Conservation (phyloP, 2,888 invertebrate genomes). For the Noctua janthina region DNA sequence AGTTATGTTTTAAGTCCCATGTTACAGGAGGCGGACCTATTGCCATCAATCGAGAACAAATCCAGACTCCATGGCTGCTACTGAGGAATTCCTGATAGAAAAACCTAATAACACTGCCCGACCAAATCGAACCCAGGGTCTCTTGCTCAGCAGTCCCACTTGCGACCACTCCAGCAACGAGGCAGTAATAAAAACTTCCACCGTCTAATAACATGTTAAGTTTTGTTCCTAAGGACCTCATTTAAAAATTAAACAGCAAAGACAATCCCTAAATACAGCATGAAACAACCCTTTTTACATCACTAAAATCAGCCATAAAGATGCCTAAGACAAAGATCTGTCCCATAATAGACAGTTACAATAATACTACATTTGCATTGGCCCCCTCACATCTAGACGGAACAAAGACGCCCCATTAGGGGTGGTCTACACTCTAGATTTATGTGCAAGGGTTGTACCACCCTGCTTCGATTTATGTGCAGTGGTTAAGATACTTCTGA, state of each 20-base stretch:
- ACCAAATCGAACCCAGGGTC: too few relatives aligned
- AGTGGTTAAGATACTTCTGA: slow-evolving; percentile 62
- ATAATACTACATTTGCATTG: slow-evolving; percentile 74
- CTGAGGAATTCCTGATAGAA: too few relatives aligned
- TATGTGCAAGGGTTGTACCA: slow-evolving; percentile 76
- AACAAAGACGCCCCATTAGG: slow-evolving; percentile 81
- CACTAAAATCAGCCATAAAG: slow-evolving; percentile 44
- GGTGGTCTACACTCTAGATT: slow-evolving; percentile 77
- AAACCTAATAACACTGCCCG: too few relatives aligned
- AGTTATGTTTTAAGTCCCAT: too few relatives aligned
- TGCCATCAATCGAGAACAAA: too few relatives aligned
- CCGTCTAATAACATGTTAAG: not conserved
- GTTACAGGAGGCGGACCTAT: too few relatives aligned
- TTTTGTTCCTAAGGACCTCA: not conserved
- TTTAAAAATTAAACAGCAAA: not conserved
- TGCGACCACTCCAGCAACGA: too few relatives aligned
- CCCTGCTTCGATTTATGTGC: slow-evolving; percentile 71
- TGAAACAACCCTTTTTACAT: slow-evolving; percentile 28
- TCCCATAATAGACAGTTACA: slow-evolving; percentile 60
- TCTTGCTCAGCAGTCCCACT: too few relatives aligned
- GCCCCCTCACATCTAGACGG: slow-evolving; percentile 69
- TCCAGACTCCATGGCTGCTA: too few relatives aligned
- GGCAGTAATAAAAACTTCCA: not conserved
- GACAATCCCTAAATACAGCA: not conserved
- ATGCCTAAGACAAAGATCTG: slow-evolving; percentile 53